A percentile compares a stretch with the other conserved stretches of the same genome.
These are phyloP conservation scores for Marronus borbonicus DNA, from an alignment of 2,888 invertebrate species.

Conservation along the genomic window DNA sequence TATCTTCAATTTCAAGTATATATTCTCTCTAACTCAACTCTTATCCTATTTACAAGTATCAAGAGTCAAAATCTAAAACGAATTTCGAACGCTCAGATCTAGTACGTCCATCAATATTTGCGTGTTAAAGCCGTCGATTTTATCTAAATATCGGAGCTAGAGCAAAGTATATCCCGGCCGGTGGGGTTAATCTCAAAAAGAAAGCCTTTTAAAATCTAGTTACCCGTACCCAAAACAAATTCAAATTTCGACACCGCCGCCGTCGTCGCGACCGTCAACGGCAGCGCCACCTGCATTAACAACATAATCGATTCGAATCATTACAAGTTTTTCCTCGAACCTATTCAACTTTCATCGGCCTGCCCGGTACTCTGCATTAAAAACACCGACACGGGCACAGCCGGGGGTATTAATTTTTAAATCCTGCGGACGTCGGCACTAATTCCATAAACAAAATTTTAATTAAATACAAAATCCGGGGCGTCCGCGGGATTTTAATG, in stretches of 20 bases:
- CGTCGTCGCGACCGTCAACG: neutral
- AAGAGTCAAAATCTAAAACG: neutral
- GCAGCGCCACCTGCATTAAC: neutral
- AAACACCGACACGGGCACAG: constrained; percentile 8
- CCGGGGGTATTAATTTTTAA: constrained; percentile 27
- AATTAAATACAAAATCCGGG: constrained; percentile 40
- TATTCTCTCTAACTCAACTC: neutral
- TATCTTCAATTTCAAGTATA: no score
- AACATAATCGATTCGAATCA: constrained; percentile 7
- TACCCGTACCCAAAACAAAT: constrained; percentile 2
- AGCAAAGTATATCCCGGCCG: no score
- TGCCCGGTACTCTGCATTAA: neutral
- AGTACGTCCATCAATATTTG: no score
- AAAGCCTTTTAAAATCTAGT: constrained; percentile 13
- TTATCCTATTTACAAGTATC: neutral
- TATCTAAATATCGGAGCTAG: no score
- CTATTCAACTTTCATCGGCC: neutral
- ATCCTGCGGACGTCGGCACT: constrained; percentile 4
- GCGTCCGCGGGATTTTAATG: neutral
- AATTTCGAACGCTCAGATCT: neutral
- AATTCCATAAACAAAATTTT: constrained; percentile 47
- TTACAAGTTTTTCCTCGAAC: neutral
- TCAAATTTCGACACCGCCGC: neutral
- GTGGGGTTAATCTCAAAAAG: neutral
- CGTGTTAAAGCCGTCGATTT: no score